These are phyloP conservation scores for Pristionchus exspectatus DNA, from an alignment of 2,888 invertebrate genomes.

Conservation along the genomic window DNA sequence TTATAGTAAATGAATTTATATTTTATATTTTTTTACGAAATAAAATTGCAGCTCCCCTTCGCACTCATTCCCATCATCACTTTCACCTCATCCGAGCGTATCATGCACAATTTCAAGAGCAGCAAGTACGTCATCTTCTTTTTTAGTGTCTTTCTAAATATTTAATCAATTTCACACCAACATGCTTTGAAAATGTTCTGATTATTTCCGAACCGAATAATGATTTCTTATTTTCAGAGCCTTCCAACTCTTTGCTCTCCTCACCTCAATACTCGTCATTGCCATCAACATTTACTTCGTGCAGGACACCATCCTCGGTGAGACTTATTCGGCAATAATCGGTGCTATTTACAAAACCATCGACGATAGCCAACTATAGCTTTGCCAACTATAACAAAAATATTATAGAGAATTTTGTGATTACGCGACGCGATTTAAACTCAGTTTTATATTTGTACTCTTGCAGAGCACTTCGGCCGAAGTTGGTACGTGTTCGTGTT, in stretches of 20 bases:
- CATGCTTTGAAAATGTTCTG: too few species aligned
- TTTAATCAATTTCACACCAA: neutral
- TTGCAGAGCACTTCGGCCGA: constrained; percentile 76
- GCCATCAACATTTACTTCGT: constrained; percentile 89
- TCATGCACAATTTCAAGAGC: constrained; percentile 91
- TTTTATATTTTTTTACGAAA: neutral
- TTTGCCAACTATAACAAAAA: too few species aligned
- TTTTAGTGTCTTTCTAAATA: neutral
- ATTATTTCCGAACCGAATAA: too few species aligned
- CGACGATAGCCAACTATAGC: too few species aligned
- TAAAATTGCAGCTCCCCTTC: constrained; percentile 88
- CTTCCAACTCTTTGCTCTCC: constrained; percentile 85
- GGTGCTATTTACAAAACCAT: neutral
- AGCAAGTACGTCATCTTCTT: constrained; percentile 83
- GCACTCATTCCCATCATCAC: constrained; percentile 91
- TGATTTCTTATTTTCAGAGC: too few species aligned
- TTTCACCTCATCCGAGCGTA: constrained; percentile 87
- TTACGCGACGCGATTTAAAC: neutral
- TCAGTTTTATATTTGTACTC: constrained; percentile 26
- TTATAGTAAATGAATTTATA: neutral
- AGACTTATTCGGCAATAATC: neutral
- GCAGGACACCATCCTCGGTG: constrained; percentile 79
- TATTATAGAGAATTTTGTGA: too few species aligned
- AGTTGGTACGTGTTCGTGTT: constrained; percentile 80
- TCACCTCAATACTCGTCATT: constrained; percentile 86